Percentiles rank a stretch among this genome's conserved stretches.
phyloP scores from a whole-genome alignment of 2,113 vertebrate genomes.

The Tetrao urogallus region DNA sequence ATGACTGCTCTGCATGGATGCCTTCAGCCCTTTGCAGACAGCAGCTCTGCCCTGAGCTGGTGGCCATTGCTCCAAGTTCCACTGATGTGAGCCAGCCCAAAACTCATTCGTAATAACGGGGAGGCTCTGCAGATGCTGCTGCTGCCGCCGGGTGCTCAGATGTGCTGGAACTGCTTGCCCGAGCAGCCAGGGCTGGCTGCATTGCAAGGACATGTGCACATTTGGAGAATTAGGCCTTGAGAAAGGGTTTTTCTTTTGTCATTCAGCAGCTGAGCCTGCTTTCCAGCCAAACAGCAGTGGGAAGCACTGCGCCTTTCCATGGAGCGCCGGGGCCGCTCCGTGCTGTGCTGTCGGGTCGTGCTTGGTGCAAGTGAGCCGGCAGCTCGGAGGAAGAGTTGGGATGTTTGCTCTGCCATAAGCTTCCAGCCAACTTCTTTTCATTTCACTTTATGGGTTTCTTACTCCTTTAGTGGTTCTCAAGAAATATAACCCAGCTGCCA shows the following conservation, averaged over 20 bases:
- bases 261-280: accelerated
- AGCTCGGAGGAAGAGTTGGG: background rate
- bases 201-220: accelerated
- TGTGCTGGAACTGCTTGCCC: accelerated
- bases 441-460: background rate
- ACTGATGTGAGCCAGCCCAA: background rate
- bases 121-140: background rate
- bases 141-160: background rate
- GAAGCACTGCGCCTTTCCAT: background rate
- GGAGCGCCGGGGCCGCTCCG: too few relatives aligned
- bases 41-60: background rate
- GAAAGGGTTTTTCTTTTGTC: background rate
- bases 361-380: background rate
- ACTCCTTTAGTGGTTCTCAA: background rate
- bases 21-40: background rate
- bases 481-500: background rate
- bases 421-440: background rate
- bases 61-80: accelerated
- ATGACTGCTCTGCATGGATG: background rate
- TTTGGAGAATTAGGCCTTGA: background rate
- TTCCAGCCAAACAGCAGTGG: background rate
- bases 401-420: background rate
- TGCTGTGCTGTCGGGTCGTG: background rate
- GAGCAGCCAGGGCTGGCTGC: accelerated
- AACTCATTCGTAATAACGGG: background rate